Evolutionary conservation across 2,888 invertebrate species (phyloP).

Genomic region (Sabellastarte sp.): DNA sequence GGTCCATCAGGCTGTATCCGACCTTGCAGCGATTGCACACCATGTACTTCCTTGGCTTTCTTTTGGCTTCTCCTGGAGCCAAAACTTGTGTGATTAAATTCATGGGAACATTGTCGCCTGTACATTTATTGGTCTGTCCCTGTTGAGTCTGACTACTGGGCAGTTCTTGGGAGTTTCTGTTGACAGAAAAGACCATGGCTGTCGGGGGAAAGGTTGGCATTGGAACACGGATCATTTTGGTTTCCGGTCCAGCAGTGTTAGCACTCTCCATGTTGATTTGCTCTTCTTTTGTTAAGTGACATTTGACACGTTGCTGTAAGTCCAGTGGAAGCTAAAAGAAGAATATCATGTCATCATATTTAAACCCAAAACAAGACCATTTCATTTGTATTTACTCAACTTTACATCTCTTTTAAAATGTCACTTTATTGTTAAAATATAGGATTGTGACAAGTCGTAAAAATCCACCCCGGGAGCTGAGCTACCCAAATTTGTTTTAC

Average conservation of each 20-base stretch:
- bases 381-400: not conserved
- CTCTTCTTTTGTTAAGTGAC: conserved; percentile 56
- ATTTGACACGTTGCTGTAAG: conserved; percentile 80
- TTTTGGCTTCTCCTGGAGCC: conserved; percentile 39
- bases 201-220: conserved; percentile 81
- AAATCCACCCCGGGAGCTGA: no score
- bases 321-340: conserved; percentile 77
- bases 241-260: not conserved
- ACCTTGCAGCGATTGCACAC: conserved; percentile 47
- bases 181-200: conserved; percentile 71
- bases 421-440: not conserved
- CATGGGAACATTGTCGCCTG: conserved; percentile 42
- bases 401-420: not conserved
- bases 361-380: not conserved
- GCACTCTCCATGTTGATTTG: conserved; percentile 42
- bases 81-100: conserved; percentile 52
- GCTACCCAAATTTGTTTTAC: no score
- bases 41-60: conserved; percentile 38
- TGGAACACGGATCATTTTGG: conserved; percentile 70
- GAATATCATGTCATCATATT: no score
- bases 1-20: conserved; percentile 43
- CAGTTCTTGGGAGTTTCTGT: conserved; percentile 27
- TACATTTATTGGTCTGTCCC: not conserved
- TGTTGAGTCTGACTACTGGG: not conserved
- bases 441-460: not conserved